Evolutionary conservation across 2,797 vertebrate genomes (phyloP), one percentile per base, ranked within the genome.

Genomic region (Halcyon smyrnensis): DNA sequence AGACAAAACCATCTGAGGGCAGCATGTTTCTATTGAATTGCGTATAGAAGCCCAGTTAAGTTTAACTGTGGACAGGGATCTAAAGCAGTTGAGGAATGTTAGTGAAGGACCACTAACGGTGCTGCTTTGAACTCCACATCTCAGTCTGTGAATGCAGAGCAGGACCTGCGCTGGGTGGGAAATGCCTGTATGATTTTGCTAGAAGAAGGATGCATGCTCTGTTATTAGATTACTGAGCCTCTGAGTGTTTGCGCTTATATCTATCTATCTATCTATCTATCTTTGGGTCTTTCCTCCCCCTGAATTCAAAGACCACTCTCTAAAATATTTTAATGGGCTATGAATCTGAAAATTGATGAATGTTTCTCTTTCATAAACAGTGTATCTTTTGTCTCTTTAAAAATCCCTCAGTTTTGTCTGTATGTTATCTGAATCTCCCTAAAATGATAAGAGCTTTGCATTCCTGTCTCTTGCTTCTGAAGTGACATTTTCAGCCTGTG

Each of bases 1-100:
- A 74, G 34, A 32, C 4, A 14, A 34, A 65, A 23, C 11, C 11
- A 24, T 50, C 41, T 8, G 48, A 68, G 32, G 12, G 53, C 7
- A 8, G 3, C 3, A 1, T 0, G 0, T 53, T 50, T 45, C 65
- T 78, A 0, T 2, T 23, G 57, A 60, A 20, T 34, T 1, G 0
- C 0, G 0, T 28, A 18, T 1, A 21, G 70, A 27, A 59, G 50
- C 4, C 24, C 7, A 14, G 63, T 8, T 39, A 30, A 39, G 12
- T 45, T 43, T 41, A n/a, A 0, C 8, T 32, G 43, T 39, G 56
- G 34, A 11, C 8, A 2, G 37, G 32, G 14, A 30, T 51, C 8
- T 34, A 8, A 78, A 89, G 43, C 5, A 41, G 36, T 13, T 48
- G 14, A 24, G 48, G n/a, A 69, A 34, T 3, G 8, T 60, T 10